These are phyloP conservation scores for Sinocyclocheilus rhinocerous DNA, from an alignment of 2,113 vertebrate genomes.

Conservation along the genomic window DNA sequence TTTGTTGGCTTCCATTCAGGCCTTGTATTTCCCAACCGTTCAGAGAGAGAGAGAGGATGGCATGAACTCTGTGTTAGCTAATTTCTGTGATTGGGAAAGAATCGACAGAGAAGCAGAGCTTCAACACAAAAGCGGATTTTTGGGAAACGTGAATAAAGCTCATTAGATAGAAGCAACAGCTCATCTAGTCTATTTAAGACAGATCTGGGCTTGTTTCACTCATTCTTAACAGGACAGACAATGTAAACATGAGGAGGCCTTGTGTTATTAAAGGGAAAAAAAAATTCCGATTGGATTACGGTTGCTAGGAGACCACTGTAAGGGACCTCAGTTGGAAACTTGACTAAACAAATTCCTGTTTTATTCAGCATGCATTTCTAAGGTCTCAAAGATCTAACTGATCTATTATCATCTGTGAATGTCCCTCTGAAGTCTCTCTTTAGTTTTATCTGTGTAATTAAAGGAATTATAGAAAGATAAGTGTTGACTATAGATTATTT, in stretches of 20 bases:
- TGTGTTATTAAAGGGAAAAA: background rate
- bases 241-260: background rate
- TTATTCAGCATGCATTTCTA: slow-evolving; percentile 10
- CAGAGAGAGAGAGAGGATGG: background rate
- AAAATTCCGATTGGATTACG: background rate
- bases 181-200: background rate
- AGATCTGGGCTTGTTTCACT: background rate
- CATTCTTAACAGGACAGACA: background rate
- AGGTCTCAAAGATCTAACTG: background rate
- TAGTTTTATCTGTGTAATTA: background rate
- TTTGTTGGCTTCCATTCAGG: background rate
- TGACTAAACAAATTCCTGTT: background rate
- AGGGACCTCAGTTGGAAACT: background rate
- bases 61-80: background rate
- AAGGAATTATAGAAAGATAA: background rate
- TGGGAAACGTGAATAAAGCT: background rate
- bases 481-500: background rate
- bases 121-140: background rate
- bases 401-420: background rate
- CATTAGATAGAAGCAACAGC: background rate
- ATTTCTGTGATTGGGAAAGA: slow-evolving; percentile 18
- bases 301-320: slow-evolving; percentile 39
- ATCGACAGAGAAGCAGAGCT: background rate
- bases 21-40: slow-evolving; percentile 5
- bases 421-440: too few relatives aligned